phyloP scores from a whole-genome alignment of 2,888 invertebrate species.

The Eupithecia insigniata region DNA sequence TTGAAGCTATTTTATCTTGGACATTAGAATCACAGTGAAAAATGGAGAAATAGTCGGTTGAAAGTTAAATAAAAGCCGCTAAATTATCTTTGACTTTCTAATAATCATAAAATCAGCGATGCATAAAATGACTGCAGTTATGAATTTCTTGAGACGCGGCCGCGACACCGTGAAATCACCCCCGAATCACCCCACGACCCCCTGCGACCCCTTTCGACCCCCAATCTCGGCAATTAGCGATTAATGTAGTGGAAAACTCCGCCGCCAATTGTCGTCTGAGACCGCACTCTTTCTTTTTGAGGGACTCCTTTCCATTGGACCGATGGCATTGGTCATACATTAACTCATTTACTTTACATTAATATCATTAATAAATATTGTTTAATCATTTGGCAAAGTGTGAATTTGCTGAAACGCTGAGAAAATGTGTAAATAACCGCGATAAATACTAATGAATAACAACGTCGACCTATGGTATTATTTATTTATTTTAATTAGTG shows the following conservation, averaged over 20 bases:
- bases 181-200: constrained; percentile 25
- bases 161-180: constrained; percentile 37
- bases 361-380: no score
- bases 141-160: constrained; percentile 43
- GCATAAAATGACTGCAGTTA: constrained; percentile 51
- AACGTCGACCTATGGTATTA: background rate
- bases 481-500: no score
- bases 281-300: constrained; percentile 41
- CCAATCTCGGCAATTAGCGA: constrained; percentile 44
- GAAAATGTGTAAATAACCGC: background rate
- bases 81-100: constrained; percentile 24
- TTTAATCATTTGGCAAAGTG: background rate
- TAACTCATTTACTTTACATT: no score
- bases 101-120: constrained; percentile 36
- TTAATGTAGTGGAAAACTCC: constrained; percentile 47
- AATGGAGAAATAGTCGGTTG: background rate
- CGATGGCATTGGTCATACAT: no score
- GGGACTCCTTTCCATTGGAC: constrained; percentile 30
- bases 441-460: background rate
- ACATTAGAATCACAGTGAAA: background rate
- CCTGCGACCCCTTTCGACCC: constrained; percentile 33
- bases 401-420: background rate
- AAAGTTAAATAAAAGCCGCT: constrained; percentile 11
- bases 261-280: constrained; percentile 37
- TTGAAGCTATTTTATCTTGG: constrained; percentile 11